A percentile compares a stretch with the other conserved stretches of the same genome.
Evolutionary conservation across 2,797 vertebrate species (phyloP).

Genomic region (Coregonus ussuriensis): DNA sequence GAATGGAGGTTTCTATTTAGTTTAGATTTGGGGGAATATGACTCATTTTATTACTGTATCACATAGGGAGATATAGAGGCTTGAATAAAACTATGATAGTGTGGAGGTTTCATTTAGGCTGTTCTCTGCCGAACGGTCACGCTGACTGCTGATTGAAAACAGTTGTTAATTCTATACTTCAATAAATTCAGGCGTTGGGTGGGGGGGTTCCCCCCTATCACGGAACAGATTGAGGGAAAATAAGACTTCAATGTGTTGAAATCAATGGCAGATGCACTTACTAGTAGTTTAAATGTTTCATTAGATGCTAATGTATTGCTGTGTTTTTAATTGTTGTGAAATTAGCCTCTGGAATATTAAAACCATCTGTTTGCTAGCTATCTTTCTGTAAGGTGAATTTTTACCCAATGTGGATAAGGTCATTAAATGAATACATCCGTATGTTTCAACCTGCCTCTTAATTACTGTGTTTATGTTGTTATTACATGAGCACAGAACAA

Average conservation of each 20-base stretch:
- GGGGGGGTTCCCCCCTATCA: constrained; percentile 78
- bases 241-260: constrained; percentile 91
- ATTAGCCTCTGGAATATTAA: constrained; percentile 98
- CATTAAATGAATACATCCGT: constrained; percentile 64
- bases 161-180: constrained; percentile 97
- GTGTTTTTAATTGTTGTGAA: constrained; percentile 98
- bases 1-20: not conserved
- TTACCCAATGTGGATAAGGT: constrained; percentile 73
- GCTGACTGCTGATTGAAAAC: constrained; percentile 95
- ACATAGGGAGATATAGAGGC: not conserved
- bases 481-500: constrained; percentile 23
- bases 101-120: constrained; percentile 73
- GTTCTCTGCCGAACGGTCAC: constrained; percentile 78
- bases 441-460: constrained; percentile 57
- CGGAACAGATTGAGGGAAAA: constrained; percentile 93
- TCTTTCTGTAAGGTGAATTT: constrained; percentile 88
- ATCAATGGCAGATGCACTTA: constrained; percentile 95
- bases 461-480: constrained; percentile 57
- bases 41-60: not conserved
- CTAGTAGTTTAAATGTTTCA: constrained; percentile 98
- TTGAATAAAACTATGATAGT: constrained; percentile 32
- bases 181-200: constrained; percentile 86
- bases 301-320: constrained; percentile 97
- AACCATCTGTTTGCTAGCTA: constrained; percentile 93
- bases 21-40: not conserved